Base-by-base conservation (phyloP, 2,888 invertebrate species). In the Odontomyia ornata region DNA sequence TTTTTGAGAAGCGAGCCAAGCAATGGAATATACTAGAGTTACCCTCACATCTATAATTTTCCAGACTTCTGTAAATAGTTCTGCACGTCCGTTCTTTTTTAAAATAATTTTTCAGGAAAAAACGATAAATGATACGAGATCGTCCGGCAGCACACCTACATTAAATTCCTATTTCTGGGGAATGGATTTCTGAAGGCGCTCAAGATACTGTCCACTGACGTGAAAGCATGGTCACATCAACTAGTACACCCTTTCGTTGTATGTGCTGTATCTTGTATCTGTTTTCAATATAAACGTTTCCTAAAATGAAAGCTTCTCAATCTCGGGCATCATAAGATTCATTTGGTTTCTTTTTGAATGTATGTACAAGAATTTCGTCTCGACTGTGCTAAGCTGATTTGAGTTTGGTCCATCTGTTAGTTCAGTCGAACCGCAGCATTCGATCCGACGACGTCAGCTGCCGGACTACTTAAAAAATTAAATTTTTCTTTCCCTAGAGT, bases 391-490 rank as follows among this genome's bases (percentile, higher is more conserved):
- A 56, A 62, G 72, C 76, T 60, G 75, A 77, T 75, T 80, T 77
- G 76, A 56, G 75, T 77, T 76, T 67, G 78, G 77, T 78, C 76
- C 73, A 60, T 85, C 85, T 87, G 86, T 87, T 85, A 86, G 85
- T 85, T 86, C 86, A 87, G 87, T 87, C 86, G 85, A 87, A 87
- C 86, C 86, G 86, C 87, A 87, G 87, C 86, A 87, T 86, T 85
- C 86, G 85, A 85, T 85, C 85, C 87, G 85, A 86, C 86, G 83
- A 87, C 86, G 86, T 86, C 86, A 87, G 86, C 87, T 87, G 87
- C 85, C 86, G 86, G 86, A 86, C 84, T 84, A 84, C 71, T 73
- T 65, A 77, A 62, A 52, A 85, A 84, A 83, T 85, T 84, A 82
- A 84, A 85, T 83, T 85, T 81, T 85, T 85, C 84, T 86, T 86